Conservation (phyloP, 1,140 invertebrate species). For the Heliothis virescens region DNA sequence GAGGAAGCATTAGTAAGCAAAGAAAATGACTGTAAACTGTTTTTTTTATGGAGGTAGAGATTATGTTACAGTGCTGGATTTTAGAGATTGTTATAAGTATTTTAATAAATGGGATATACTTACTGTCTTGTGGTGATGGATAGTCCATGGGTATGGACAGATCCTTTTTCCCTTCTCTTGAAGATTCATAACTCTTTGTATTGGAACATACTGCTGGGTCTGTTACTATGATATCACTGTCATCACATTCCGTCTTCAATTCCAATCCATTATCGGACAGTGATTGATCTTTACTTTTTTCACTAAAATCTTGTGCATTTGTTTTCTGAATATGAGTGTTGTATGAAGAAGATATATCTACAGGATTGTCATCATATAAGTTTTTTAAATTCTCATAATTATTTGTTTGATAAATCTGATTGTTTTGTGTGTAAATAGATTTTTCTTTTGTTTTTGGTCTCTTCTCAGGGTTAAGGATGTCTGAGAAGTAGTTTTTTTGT, state of each 20-base stretch:
- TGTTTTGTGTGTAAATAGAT: slow-evolving; percentile 70
- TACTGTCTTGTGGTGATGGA: slow-evolving; percentile 81
- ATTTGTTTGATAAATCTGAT: slow-evolving; percentile 65
- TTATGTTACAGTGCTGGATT: slow-evolving; percentile 26
- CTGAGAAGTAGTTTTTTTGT: slow-evolving; percentile 79
- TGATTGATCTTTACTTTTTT: slow-evolving; percentile 68
- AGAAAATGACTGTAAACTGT: slow-evolving; percentile 31
- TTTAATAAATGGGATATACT: slow-evolving; percentile 62
- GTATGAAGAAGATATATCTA: slow-evolving; percentile 74
- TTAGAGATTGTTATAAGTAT: slow-evolving; percentile 35
- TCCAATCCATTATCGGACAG: slow-evolving; percentile 64
- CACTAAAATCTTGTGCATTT: slow-evolving; percentile 63
- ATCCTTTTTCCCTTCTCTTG: slow-evolving; percentile 73
- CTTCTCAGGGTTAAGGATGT: slow-evolving; percentile 76
- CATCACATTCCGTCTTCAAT: slow-evolving; percentile 83
- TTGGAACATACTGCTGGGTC: slow-evolving; percentile 80
- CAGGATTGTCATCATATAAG: slow-evolving; percentile 76
- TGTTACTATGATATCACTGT: slow-evolving; percentile 79
- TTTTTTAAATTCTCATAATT: slow-evolving; percentile 77
- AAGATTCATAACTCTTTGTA: slow-evolving; percentile 74
- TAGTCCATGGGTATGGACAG: slow-evolving; percentile 71
- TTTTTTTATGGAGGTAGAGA: background rate
- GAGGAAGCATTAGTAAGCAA: slow-evolving; percentile 67
- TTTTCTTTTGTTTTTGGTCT: slow-evolving; percentile 80
- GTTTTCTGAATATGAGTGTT: slow-evolving; percentile 68